A percentile compares a stretch with the other conserved stretches of the same genome.
These are phyloP conservation scores for Cydia strobilella DNA, from an alignment of 1,140 invertebrate genomes.

Conservation along the genomic window DNA sequence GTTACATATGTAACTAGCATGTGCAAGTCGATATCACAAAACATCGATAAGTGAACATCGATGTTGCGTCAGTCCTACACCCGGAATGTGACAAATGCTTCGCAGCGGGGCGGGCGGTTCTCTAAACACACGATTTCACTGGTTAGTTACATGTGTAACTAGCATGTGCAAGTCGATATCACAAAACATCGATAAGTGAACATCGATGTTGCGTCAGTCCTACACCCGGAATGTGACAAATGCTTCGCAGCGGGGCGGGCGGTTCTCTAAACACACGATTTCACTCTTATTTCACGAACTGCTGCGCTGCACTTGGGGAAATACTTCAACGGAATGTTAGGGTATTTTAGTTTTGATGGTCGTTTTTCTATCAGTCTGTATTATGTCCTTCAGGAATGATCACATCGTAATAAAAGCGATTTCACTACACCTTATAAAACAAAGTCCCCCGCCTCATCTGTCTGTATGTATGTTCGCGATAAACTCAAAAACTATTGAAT, in stretches of 20 bases:
- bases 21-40: conserved; percentile 33
- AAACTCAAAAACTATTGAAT: no score
- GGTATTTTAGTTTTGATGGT: not conserved
- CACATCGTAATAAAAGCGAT: no score
- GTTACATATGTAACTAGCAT: no score
- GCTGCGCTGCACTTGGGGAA: conserved; percentile 47
- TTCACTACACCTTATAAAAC: no score
- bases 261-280: conserved; percentile 72
- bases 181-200: conserved; percentile 33
- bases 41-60: conserved; percentile 22
- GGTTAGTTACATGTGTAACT: no score
- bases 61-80: conserved; percentile 40
- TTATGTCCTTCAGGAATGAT: not conserved
- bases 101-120: conserved; percentile 50
- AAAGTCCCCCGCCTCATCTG: no score
- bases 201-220: conserved; percentile 36
- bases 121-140: conserved; percentile 75
- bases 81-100: conserved; percentile 64
- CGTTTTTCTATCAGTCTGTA: no score
- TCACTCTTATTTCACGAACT: conserved; percentile 69
- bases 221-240: conserved; percentile 60
- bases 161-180: conserved; percentile 35
- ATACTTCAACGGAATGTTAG: not conserved
- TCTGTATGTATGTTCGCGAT: no score
- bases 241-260: conserved; percentile 53